phyloP scores from a whole-genome alignment of 2,888 invertebrate species.

The Pandemis cinnamomeana region DNA sequence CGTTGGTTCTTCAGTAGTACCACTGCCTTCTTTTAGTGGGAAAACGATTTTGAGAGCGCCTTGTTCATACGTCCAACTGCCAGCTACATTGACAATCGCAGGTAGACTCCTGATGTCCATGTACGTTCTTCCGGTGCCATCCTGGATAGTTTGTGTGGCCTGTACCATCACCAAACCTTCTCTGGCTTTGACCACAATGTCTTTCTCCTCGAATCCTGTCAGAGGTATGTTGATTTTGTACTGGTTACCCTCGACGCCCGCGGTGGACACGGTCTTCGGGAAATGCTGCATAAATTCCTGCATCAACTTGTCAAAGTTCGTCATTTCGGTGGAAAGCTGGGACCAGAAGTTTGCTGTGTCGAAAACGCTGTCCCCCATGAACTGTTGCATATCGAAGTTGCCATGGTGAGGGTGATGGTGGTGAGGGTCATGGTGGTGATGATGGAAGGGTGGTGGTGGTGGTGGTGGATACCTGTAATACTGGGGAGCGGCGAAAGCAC shows the following conservation, averaged over 20 bases:
- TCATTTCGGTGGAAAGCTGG: constrained; percentile 59
- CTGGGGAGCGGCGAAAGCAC: constrained; percentile 63
- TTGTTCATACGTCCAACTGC: constrained; percentile 65
- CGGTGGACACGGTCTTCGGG: constrained; percentile 52
- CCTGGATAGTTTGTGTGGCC: constrained; percentile 56
- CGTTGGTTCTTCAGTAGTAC: constrained; percentile 42
- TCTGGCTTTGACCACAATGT: constrained; percentile 71
- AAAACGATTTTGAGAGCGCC: constrained; percentile 63
- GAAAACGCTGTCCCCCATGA: constrained; percentile 57
- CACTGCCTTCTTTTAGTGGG: constrained; percentile 50
- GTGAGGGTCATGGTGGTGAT: background rate
- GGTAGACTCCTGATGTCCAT: constrained; percentile 65
- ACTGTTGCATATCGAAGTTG: constrained; percentile 40
- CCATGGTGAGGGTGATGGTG: constrained; percentile 27
- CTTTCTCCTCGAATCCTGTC: constrained; percentile 64
- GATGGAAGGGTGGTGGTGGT: constrained; percentile 31
- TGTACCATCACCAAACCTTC: constrained; percentile 70
- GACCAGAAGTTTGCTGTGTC: constrained; percentile 68
- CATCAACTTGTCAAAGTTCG: constrained; percentile 60
- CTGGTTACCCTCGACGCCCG: constrained; percentile 59
- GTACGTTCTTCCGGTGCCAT: constrained; percentile 53
- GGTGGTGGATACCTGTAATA: constrained; percentile 44
- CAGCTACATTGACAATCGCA: constrained; percentile 56
- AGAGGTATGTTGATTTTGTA: constrained; percentile 65
- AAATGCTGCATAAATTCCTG: constrained; percentile 58